Percentiles rank a stretch among this genome's conserved stretches.
Conservation (phyloP, 2,888 invertebrate species). For the Drosophila borealis region DNA sequence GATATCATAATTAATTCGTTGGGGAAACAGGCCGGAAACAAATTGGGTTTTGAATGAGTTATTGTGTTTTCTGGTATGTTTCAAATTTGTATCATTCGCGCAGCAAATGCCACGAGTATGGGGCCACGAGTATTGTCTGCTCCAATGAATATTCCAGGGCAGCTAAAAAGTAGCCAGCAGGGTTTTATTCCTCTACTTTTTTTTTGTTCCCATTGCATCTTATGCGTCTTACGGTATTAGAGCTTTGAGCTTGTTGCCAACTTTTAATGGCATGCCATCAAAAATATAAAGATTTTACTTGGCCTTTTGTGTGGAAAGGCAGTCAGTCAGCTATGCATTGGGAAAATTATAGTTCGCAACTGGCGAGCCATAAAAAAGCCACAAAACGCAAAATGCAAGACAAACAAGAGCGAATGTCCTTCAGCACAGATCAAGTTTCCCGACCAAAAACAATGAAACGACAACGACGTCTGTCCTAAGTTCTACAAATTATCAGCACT, state of each 20-base stretch:
- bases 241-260: conserved; percentile 29
- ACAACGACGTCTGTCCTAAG: conserved; percentile 16
- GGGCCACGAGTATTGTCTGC: background rate
- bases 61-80: conserved; percentile 73
- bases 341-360: conserved; percentile 54
- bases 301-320: conserved; percentile 8
- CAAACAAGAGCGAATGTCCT: conserved; percentile 43
- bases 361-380: conserved; percentile 47
- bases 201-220: conserved; percentile 17
- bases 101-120: background rate
- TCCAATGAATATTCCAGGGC: background rate
- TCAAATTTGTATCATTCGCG: conserved; percentile 55
- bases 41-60: conserved; percentile 80
- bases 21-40: conserved; percentile 78
- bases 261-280: conserved; percentile 19
- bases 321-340: conserved; percentile 29
- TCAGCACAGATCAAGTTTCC: conserved; percentile 47
- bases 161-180: conserved; percentile 8
- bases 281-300: conserved; percentile 32
- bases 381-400: conserved; percentile 43
- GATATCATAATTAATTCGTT: conserved; percentile 81
- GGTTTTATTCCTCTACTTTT: conserved; percentile 12
- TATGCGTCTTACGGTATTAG: conserved; percentile 44
- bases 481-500: conserved; percentile 70
- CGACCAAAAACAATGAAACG: conserved; percentile 35